These are phyloP conservation scores for Heliothis virescens DNA, from an alignment of 1,140 invertebrate genomes.

Conservation along the genomic window DNA sequence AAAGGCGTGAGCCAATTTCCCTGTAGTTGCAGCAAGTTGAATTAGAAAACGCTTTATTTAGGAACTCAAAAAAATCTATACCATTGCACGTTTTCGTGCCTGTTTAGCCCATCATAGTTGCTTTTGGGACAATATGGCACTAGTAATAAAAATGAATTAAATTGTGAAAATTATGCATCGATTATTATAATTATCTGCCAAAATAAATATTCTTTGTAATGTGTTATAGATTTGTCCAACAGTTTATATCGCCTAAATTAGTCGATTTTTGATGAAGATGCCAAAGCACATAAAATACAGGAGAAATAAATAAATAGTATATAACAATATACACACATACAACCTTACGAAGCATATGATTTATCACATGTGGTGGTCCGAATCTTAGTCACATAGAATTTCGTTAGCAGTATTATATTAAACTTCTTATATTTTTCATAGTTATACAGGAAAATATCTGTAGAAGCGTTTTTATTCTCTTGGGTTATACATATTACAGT, in stretches of 20 bases:
- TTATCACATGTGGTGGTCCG: constrained; percentile 63
- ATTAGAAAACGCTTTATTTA: too few species aligned
- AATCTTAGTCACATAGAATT: constrained; percentile 48
- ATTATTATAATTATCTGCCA: too few species aligned
- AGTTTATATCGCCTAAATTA: too few species aligned
- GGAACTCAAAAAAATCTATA: not conserved
- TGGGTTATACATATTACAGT: constrained; percentile 14
- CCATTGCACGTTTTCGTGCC: not conserved
- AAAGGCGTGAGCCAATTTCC: constrained; percentile 15
- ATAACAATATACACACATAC: constrained; percentile 45
- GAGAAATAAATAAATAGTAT: not conserved
- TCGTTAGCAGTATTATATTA: constrained; percentile 34
- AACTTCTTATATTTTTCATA: constrained; percentile 16
- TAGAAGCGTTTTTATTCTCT: constrained; percentile 27
- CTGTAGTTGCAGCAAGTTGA: constrained; percentile 5
- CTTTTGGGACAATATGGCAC: constrained; percentile 22
- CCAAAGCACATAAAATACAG: too few species aligned
- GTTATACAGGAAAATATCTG: constrained; percentile 13
- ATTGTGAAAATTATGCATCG: not conserved
- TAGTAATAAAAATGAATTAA: not conserved
- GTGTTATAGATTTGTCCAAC: too few species aligned
- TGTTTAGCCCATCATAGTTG: not conserved
- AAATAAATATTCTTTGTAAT: too few species aligned
- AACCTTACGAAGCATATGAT: constrained; percentile 57
- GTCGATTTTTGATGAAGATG: not conserved